Evolutionary conservation across 2,797 vertebrate species (phyloP).

Genomic region (Alectoris magna): DNA sequence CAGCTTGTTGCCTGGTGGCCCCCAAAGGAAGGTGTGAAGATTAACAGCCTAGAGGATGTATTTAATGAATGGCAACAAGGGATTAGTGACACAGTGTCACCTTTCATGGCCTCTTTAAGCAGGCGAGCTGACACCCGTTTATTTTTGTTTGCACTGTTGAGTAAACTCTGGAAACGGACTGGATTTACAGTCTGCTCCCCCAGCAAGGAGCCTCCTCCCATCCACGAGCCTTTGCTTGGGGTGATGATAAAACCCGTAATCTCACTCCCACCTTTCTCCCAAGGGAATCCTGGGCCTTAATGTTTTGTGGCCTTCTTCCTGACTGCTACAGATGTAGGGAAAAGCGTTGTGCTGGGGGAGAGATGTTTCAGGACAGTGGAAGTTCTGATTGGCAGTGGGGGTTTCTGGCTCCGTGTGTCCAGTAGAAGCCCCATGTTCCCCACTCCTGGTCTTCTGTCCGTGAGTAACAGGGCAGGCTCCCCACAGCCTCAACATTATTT

Average conservation of each 20-base stretch:
- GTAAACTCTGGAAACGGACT: constrained; percentile 75
- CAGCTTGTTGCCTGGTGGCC: constrained; percentile 72
- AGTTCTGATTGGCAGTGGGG: neutral
- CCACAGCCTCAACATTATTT: neutral
- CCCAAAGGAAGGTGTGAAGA: constrained; percentile 80
- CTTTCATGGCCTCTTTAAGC: constrained; percentile 75
- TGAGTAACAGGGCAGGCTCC: neutral
- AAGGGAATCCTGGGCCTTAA: neutral
- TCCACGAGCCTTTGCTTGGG: neutral
- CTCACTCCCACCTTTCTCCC: neutral
- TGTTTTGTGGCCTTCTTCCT: neutral
- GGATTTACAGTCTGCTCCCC: constrained; percentile 73
- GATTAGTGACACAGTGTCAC: constrained; percentile 76
- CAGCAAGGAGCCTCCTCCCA: constrained; percentile 29
- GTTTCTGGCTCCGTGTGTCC: neutral
- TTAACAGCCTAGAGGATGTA: constrained; percentile 77
- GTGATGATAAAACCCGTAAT: neutral
- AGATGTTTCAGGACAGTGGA: neutral
- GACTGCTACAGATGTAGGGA: neutral
- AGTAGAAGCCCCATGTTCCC: neutral
- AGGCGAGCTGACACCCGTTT: constrained; percentile 74
- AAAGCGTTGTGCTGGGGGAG: neutral
- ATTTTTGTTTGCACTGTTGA: constrained; percentile 82
- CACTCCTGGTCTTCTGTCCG: neutral
- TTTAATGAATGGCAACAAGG: constrained; percentile 81